These are phyloP conservation scores for Xiphorhynchus elegans DNA, from an alignment of 2,113 vertebrate species.

Conservation along the genomic window DNA sequence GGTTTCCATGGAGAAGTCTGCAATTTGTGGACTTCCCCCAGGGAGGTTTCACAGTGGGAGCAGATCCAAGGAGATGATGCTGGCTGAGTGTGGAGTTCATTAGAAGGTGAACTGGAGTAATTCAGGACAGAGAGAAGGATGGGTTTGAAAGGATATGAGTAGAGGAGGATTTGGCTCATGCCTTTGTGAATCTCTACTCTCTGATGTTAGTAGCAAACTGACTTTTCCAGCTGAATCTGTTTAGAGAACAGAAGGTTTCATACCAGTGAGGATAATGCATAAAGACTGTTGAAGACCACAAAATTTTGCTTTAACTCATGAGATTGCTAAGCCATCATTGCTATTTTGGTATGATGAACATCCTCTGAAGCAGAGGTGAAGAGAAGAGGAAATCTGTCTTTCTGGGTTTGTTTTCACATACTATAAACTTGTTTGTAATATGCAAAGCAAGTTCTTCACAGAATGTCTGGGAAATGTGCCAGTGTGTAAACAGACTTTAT, in stretches of 20 bases:
- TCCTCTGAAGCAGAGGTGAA: not conserved
- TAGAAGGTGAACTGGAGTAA: not conserved
- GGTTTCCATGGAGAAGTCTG: not conserved
- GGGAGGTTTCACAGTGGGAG: not conserved
- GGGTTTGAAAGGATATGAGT: not conserved
- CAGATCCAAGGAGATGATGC: not conserved
- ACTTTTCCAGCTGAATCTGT: not conserved
- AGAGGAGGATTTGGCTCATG: not conserved
- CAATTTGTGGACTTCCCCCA: not conserved
- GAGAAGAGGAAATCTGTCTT: not conserved
- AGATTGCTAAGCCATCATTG: not conserved
- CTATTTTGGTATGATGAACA: not conserved
- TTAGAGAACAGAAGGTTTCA: not conserved
- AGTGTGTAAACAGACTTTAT: not conserved
- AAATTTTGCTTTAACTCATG: not conserved
- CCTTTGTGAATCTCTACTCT: not conserved
- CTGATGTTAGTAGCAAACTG: not conserved
- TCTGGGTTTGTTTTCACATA: not conserved
- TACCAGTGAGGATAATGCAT: fast-evolving
- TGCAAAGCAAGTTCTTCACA: not conserved
- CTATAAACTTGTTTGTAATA: not conserved
- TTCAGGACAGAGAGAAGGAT: not conserved
- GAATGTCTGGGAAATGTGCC: not conserved
- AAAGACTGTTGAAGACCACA: not conserved
- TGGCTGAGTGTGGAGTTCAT: not conserved